Percentiles rank a stretch among this genome's conserved stretches.
phyloP scores from a whole-genome alignment of 2,888 invertebrate species.

The Drosophila merina region DNA sequence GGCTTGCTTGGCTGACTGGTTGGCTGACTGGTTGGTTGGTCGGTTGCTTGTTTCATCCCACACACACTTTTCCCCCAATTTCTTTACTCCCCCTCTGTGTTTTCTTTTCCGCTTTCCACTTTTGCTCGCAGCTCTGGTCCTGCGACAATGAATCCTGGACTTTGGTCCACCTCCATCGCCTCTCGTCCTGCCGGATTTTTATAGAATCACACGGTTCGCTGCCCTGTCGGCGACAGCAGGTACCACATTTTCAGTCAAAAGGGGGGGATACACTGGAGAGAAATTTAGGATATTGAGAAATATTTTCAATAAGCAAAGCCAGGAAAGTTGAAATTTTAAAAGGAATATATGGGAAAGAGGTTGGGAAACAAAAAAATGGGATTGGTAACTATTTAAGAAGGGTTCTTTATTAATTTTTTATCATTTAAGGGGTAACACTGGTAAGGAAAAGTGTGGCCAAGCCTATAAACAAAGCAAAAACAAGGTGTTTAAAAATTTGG shows the following conservation, averaged over 20 bases:
- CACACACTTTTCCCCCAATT: constrained; percentile 8
- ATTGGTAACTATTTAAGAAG: too few species aligned
- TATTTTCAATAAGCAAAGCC: too few species aligned
- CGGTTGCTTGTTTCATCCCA: constrained; percentile 41
- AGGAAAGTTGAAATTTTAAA: too few species aligned
- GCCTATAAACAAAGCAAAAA: too few species aligned
- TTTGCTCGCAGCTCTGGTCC: constrained; percentile 9
- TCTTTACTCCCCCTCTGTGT: constrained; percentile 2
- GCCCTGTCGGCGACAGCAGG: constrained; percentile 54
- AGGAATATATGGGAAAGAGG: too few species aligned
- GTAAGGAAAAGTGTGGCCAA: not conserved
- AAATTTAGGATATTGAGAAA: not conserved
- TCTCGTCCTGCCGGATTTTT: constrained; percentile 56
- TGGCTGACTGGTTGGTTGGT: too few species aligned
- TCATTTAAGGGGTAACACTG: not conserved
- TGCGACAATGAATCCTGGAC: constrained; percentile 57
- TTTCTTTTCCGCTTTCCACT: constrained; percentile 35
- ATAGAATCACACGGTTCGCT: constrained; percentile 75
- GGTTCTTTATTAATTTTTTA: too few species aligned
- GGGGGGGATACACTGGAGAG: not conserved
- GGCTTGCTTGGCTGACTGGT: constrained; percentile 18
- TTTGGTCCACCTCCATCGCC: constrained; percentile 10
- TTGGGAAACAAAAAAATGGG: too few species aligned
- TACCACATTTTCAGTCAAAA: not conserved
- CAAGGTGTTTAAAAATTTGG: too few species aligned